Percentiles rank a stretch among this genome's conserved stretches.
Evolutionary conservation across 1,140 invertebrate species (phyloP).

Genomic region (Diorhabda elongata): DNA sequence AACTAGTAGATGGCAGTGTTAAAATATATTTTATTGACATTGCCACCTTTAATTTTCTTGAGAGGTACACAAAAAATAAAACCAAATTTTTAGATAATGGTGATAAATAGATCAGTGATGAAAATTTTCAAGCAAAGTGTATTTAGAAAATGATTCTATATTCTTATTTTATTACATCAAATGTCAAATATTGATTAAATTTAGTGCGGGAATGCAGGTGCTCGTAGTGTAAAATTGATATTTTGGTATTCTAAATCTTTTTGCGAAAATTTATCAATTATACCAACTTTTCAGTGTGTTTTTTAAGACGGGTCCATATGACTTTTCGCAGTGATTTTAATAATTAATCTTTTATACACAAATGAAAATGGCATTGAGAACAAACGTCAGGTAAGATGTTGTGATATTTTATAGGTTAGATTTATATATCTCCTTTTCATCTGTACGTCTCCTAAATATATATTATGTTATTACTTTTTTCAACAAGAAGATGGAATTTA

Average conservation of each 20-base stretch:
- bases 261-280: not conserved
- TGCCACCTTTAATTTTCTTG: not conserved
- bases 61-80: constrained; percentile 1
- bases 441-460: no score
- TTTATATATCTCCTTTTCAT: not conserved
- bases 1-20: not conserved
- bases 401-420: not conserved
- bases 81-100: not conserved
- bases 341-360: not conserved
- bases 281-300: not conserved
- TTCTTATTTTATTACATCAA: not conserved
- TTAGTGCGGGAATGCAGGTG: not conserved
- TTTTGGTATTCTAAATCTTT: not conserved
- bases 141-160: not conserved
- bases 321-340: constrained; percentile 2
- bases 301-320: not conserved
- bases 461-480: no score
- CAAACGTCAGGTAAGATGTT: constrained; percentile 1
- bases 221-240: not conserved
- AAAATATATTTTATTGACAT: not conserved
- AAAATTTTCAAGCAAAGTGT: not conserved
- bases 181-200: not conserved
- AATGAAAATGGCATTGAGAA: not conserved
- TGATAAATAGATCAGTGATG: not conserved
- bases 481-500: no score